phyloP scores from a whole-genome alignment of 2,797 vertebrate genomes.

The Hafferia zeledoni region DNA sequence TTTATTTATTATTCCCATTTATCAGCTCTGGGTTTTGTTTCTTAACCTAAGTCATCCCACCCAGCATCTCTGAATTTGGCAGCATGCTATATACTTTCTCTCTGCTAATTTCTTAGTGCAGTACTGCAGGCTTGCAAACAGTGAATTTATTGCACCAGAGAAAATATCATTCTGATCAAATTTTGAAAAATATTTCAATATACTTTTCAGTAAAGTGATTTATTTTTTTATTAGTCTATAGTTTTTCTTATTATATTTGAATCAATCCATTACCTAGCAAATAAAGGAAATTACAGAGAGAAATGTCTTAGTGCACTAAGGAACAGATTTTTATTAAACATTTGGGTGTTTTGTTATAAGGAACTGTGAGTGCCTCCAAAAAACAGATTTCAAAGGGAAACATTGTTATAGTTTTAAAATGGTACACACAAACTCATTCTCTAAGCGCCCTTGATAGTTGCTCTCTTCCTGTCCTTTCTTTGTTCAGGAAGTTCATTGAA shows the following conservation, averaged over 20 bases:
- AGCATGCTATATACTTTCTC: not conserved
- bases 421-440: not conserved
- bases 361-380: not conserved
- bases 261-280: not conserved
- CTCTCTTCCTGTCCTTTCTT: not conserved
- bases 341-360: not conserved
- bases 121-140: not conserved
- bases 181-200: not conserved
- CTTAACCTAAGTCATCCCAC: not conserved
- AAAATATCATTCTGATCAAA: not conserved
- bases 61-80: not conserved
- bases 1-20: not conserved
- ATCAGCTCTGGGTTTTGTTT: not conserved
- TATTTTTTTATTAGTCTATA: not conserved
- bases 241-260: not conserved
- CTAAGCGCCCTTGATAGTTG: not conserved
- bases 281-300: not conserved
- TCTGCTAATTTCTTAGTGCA: not conserved
- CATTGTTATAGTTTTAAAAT: not conserved
- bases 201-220: not conserved
- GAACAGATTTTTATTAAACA: not conserved
- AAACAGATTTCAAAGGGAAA: not conserved
- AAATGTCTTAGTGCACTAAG: not conserved
- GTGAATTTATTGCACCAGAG: not conserved
- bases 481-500: conserved; percentile 43